Base-by-base conservation (phyloP, 1,140 invertebrate genomes). In the Popillia japonica region DNA sequence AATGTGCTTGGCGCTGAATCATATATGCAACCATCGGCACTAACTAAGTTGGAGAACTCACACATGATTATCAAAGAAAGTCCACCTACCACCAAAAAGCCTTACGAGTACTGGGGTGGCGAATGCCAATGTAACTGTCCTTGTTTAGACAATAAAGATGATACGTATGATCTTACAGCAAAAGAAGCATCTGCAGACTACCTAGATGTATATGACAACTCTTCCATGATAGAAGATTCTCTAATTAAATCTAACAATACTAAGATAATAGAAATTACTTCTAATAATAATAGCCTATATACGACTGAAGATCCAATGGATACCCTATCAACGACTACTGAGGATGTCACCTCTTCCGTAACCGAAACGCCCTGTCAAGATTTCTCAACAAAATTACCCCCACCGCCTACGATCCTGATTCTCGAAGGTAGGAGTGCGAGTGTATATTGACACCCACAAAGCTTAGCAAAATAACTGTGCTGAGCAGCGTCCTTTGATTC, bases 61-160 rank as follows among this genome's bases (percentile, higher is more conserved):
- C 23, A 79, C 41, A 72, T 68, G 59, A 79, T 77, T 14, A 80
- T 79, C 0, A 73, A 64, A 27, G 64, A 72, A 77, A 23, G 10
- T 79, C 4, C 83, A 82, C 79, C 84, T 84, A 78, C 86, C 81
- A 73, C 86, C 82, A 17, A 82, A 84, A 79, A 83, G 79, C 40
- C 78, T 3, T 40, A 72, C 42, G 72, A 74, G 11, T 75, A 61
- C n/a, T 82, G 80, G 75, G 92, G 92, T 77, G 92, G 92, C n/a
- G 91, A 90, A 82, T 95, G 93, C 84, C 90, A 93, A 83, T 94
- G 93, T 85, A 92, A 90, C 3, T 95, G 94, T 85, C 93, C 93
- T 0, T 86, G 83, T 80, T 78, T 86, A 80, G 83, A 85, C 48
- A 17, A 55, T 6, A 55, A 17, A 55, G 82, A 68, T 68, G 80